phyloP scores from a whole-genome alignment of 2,888 invertebrate genomes.

The Hydroisotoma schaefferi region DNA sequence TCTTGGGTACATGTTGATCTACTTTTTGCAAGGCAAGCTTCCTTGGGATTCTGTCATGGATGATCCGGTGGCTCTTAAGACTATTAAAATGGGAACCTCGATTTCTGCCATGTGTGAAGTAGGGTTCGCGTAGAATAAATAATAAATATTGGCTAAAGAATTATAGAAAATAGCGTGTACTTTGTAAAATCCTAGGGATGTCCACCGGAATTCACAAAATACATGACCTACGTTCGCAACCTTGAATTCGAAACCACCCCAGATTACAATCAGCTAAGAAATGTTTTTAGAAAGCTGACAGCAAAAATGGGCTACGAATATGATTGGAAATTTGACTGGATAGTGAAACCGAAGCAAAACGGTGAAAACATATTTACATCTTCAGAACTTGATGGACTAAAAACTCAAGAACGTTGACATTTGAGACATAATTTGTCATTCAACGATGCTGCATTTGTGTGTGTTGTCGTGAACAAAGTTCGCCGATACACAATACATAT shows the following conservation, averaged over 20 bases:
- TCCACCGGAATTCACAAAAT: background rate
- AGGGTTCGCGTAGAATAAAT: background rate
- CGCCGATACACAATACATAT: too few relatives aligned
- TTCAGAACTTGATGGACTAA: background rate
- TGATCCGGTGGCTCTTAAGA: slow-evolving; percentile 27
- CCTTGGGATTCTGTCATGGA: slow-evolving; percentile 29
- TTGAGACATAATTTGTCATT: too few relatives aligned
- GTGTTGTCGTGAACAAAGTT: too few relatives aligned
- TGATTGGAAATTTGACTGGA: slow-evolving; percentile 31
- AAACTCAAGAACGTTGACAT: background rate
- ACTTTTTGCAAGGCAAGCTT: slow-evolving; percentile 28
- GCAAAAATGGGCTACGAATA: slow-evolving; percentile 17
- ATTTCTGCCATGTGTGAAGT: slow-evolving; percentile 29
- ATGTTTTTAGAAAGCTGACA: slow-evolving; percentile 12
- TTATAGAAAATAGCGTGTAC: too few relatives aligned
- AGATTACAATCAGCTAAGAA: background rate
- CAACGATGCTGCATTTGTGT: too few relatives aligned
- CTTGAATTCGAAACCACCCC: slow-evolving; percentile 1
- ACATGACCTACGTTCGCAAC: slow-evolving; percentile 1
- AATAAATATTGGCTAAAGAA: too few relatives aligned
- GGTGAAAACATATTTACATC: background rate
- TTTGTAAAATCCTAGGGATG: slow-evolving; percentile 5
- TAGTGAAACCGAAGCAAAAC: background rate
- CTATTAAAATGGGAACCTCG: slow-evolving; percentile 28
- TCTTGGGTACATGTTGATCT: slow-evolving; percentile 30